Conservation (phyloP, 2,888 invertebrate genomes). For the Nasonovia ribisnigri region DNA sequence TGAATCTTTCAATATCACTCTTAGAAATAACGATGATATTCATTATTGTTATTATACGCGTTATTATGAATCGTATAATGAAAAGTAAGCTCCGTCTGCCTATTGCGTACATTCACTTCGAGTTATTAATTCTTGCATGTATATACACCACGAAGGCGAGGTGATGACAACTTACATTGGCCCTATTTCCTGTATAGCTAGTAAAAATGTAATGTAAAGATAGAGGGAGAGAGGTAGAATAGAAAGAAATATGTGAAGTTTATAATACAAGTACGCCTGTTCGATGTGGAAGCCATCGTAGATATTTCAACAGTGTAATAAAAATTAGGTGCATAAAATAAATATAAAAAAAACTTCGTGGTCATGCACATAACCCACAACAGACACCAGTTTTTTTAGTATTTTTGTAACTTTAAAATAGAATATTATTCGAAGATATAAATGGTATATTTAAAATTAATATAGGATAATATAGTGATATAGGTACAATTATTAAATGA, state of each 20-base stretch:
- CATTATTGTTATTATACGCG: slow-evolving; percentile 32
- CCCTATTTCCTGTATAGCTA: slow-evolving; percentile 60
- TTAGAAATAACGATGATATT: slow-evolving; percentile 37
- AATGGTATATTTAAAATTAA: slow-evolving; percentile 22
- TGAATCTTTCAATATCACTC: slow-evolving; percentile 44
- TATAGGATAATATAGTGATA: too few relatives aligned
- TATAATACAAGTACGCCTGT: slow-evolving; percentile 59
- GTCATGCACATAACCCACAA: slow-evolving; percentile 31
- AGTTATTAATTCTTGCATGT: slow-evolving; percentile 58
- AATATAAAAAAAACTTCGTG: slow-evolving; percentile 57
- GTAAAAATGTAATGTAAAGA: slow-evolving; percentile 58
- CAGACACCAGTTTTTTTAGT: slow-evolving; percentile 43
- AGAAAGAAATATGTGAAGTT: slow-evolving; percentile 60
- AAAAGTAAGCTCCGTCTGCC: slow-evolving; percentile 30
- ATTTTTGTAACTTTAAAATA: slow-evolving; percentile 51
- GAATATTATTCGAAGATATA: slow-evolving; percentile 29
- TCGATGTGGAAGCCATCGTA: slow-evolving; percentile 60
- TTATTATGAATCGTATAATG: slow-evolving; percentile 40
- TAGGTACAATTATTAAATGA: not conserved
- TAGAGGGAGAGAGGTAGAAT: not conserved
- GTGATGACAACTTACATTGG: slow-evolving; percentile 64
- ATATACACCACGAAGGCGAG: slow-evolving; percentile 53
- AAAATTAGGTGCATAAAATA: slow-evolving; percentile 64
- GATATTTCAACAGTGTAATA: slow-evolving; percentile 63
- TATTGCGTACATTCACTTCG: slow-evolving; percentile 28